Evolutionary conservation across 2,113 vertebrate species (phyloP).

Genomic region (Tetraodon nigroviridis): DNA sequence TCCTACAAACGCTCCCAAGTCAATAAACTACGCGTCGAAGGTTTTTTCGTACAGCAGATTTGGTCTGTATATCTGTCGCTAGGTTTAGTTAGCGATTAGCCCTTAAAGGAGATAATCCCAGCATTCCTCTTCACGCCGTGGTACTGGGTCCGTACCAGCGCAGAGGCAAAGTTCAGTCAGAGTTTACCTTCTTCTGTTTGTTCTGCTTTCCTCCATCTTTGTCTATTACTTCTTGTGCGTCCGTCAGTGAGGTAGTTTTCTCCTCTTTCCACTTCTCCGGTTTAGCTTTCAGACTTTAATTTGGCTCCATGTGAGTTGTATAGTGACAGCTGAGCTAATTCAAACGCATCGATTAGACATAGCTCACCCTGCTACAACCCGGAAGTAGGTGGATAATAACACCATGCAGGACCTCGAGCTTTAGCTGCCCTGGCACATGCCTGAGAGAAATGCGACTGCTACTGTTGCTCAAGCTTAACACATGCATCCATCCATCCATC

Average conservation of each 20-base stretch:
- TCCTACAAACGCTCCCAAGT: conserved; percentile 29
- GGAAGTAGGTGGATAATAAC: conserved; percentile 50
- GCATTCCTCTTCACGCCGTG: conserved; percentile 25
- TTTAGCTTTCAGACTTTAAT: conserved; percentile 12
- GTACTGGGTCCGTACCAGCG: conserved; percentile 3
- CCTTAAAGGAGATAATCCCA: conserved; percentile 45
- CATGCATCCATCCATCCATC: no score
- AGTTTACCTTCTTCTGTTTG: not conserved
- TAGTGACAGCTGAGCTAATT: conserved; percentile 1
- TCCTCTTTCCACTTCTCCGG: not conserved
- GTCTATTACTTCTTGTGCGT: not conserved
- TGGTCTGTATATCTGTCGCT: conserved; percentile 12
- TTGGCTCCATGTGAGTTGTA: not conserved
- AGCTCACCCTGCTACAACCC: conserved; percentile 42
- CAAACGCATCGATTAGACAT: conserved; percentile 13
- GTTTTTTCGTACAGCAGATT: conserved; percentile 34
- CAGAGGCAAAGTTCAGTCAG: not conserved
- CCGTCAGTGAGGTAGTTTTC: not conserved
- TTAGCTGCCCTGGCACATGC: conserved; percentile 41
- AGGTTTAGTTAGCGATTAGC: conserved; percentile 26
- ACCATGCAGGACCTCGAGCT: conserved; percentile 32
- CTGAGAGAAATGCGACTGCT: conserved; percentile 30
- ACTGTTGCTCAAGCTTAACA: not conserved
- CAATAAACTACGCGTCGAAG: conserved; percentile 53
- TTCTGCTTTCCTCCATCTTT: conserved; percentile 1